phyloP scores from a whole-genome alignment of 2,888 invertebrate genomes.

The Metalampra italica region DNA sequence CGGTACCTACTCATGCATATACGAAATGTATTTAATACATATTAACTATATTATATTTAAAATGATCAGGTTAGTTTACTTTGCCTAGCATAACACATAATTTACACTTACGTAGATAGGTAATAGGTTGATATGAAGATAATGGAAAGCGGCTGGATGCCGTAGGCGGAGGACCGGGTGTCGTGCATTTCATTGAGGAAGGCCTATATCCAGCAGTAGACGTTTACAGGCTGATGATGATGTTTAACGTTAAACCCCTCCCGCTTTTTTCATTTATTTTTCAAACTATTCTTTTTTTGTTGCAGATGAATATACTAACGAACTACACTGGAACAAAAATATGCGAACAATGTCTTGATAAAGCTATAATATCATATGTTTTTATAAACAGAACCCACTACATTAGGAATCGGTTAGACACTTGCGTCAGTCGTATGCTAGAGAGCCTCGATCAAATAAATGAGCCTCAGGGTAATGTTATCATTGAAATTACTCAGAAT shows the following conservation, averaged over 20 bases:
- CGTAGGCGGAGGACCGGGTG: too few relatives aligned
- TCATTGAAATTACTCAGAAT: slow-evolving; percentile 51
- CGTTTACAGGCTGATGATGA: not conserved
- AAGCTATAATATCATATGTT: slow-evolving; percentile 52
- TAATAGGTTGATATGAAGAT: too few relatives aligned
- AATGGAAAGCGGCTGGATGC: too few relatives aligned
- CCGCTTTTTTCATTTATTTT: slow-evolving; percentile 20
- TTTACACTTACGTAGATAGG: too few relatives aligned
- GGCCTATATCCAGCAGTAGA: too few relatives aligned
- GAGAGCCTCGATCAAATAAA: slow-evolving; percentile 34
- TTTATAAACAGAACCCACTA: slow-evolving; percentile 49
- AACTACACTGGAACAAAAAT: slow-evolving; percentile 59
- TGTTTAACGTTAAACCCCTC: not conserved
- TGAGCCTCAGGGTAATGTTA: slow-evolving; percentile 38
- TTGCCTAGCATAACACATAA: too few relatives aligned
- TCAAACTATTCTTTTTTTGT: slow-evolving; percentile 37
- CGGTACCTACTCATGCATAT: too few relatives aligned
- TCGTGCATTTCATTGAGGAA: too few relatives aligned
- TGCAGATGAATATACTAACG: slow-evolving; percentile 52
- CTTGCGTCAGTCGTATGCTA: slow-evolving; percentile 49
- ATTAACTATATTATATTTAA: too few relatives aligned
- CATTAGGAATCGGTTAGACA: slow-evolving; percentile 45
- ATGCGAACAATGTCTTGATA: slow-evolving; percentile 58
- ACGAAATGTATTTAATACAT: too few relatives aligned
- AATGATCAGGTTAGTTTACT: too few relatives aligned